Evolutionary conservation across 2,888 invertebrate species (phyloP), one percentile per base, ranked within the genome.

Genomic region (Chironomus riparius): DNA sequence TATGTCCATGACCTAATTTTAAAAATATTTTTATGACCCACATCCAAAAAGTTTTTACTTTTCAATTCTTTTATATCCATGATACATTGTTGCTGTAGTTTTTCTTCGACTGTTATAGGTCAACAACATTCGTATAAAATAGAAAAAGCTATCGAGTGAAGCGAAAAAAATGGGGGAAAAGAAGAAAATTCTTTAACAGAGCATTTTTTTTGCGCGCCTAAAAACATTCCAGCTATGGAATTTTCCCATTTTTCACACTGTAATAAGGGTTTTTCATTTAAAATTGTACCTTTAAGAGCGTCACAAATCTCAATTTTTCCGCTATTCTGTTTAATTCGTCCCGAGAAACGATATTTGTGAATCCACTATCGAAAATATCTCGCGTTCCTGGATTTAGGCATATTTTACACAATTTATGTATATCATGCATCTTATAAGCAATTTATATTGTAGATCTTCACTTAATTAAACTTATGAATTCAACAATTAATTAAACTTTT

Each of bases 241-340:
- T 56, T 56, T 15, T 56, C 65, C 10, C 2, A 12, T 65, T 24
- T 21, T 24, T 22, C 12, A 1, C 5, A 18, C 24, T 24, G n/a
- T 18, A 65, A 22, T 10, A 12, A 21, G 0, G 3, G 22, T 13
- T 65, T 65, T 65, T 22, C 10, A 56, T 56, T 13, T 1, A 18
- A 22, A n/a, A 13, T 13, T 56, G 12, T 21, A 76, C 76, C 69
- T 76, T 76, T 50, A 76, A n/a, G 4, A 76, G 22, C 6, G 76
- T 76, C 10, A 76, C 69, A n/a, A 56, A 76, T 28, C 76, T 22
- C 12, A 76, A 18, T 28, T 76, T 76, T 18, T 76, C 76, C 2
- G 76, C 76, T 10, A 76, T 56, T 69, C 76, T 48, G 4, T 24
- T n/a, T 15, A 76, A 28, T 15, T 76, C 76, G 12, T 69, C 69